Percentiles rank a stretch among this genome's conserved stretches.
phyloP scores from a whole-genome alignment of 2,113 vertebrate genomes.

The Vulpes ferrilata region DNA sequence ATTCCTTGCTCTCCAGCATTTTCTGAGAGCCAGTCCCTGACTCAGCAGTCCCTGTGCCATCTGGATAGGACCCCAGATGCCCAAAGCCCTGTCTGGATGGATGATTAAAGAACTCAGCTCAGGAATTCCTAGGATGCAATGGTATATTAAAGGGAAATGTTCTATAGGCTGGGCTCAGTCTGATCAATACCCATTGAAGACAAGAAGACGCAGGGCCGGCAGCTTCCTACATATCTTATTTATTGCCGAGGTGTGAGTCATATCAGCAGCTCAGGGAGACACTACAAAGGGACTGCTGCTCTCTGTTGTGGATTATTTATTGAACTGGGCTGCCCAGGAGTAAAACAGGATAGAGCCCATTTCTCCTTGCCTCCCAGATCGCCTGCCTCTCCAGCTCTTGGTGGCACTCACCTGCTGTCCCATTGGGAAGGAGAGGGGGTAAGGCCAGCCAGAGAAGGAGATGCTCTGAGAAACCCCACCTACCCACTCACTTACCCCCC shows the following conservation, averaged over 20 bases:
- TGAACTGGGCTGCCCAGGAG: not conserved
- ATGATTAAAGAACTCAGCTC: constrained; percentile 38
- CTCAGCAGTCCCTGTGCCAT: not conserved
- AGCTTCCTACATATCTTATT: constrained; percentile 43
- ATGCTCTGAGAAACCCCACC: constrained; percentile 59
- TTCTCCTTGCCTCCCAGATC: not conserved
- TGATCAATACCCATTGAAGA: constrained; percentile 51
- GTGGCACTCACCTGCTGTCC: not conserved
- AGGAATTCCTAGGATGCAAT: constrained; percentile 52
- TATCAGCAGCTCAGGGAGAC: not conserved
- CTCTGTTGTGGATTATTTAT: constrained; percentile 3
- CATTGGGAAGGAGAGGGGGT: constrained; percentile 63
- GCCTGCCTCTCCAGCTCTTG: not conserved
- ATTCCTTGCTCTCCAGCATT: not conserved
- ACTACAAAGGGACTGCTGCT: not conserved
- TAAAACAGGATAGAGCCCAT: not conserved
- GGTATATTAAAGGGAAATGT: constrained; percentile 43
- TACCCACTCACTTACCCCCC: not conserved
- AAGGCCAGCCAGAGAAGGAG: constrained; percentile 77
- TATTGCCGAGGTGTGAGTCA: constrained; percentile 33
- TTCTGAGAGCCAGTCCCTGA: not conserved
- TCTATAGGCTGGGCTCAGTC: constrained; percentile 24
- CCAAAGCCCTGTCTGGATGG: not conserved
- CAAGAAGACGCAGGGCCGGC: not conserved
- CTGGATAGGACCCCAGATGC: not conserved